Evolutionary conservation across 2,888 invertebrate genomes (phyloP).

Genomic region (Drosophila tripunctata): DNA sequence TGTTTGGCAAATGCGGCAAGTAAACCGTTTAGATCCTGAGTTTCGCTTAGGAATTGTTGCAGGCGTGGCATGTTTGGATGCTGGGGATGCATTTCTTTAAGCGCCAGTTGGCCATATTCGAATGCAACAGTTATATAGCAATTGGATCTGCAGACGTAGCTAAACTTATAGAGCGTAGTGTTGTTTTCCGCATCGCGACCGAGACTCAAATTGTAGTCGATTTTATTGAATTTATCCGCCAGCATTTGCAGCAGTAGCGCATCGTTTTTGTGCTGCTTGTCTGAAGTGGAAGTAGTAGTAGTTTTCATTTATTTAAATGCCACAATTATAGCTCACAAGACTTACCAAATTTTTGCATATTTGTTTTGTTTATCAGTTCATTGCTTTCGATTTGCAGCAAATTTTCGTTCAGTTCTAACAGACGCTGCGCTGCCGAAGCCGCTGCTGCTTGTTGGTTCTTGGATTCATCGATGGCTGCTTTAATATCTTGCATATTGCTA

Average conservation of each 20-base stretch:
- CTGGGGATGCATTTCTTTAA: constrained; percentile 37
- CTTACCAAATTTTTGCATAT: constrained; percentile 9
- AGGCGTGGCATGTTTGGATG: constrained; percentile 23
- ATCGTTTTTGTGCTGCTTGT: constrained; percentile 1
- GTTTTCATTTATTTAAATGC: not conserved
- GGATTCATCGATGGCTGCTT: not conserved
- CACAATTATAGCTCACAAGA: not conserved
- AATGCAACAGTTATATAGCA: constrained; percentile 3
- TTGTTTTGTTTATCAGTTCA: not conserved
- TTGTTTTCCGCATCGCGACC: not conserved
- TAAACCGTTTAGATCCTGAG: constrained; percentile 50
- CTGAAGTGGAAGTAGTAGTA: not conserved
- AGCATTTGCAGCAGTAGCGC: not conserved
- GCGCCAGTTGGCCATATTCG: not conserved
- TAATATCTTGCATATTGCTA: not conserved
- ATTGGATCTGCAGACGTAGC: not conserved
- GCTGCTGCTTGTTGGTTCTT: not conserved
- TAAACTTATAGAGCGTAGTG: constrained; percentile 14
- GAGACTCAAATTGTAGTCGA: constrained; percentile 12
- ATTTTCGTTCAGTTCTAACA: not conserved
- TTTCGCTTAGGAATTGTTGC: constrained; percentile 14
- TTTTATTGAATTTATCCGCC: not conserved
- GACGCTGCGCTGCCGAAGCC: not conserved
- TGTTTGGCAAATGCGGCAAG: constrained; percentile 6
- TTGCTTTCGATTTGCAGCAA: not conserved